phyloP scores from a whole-genome alignment of 2,113 vertebrate species.

The Jaculus jaculus region DNA sequence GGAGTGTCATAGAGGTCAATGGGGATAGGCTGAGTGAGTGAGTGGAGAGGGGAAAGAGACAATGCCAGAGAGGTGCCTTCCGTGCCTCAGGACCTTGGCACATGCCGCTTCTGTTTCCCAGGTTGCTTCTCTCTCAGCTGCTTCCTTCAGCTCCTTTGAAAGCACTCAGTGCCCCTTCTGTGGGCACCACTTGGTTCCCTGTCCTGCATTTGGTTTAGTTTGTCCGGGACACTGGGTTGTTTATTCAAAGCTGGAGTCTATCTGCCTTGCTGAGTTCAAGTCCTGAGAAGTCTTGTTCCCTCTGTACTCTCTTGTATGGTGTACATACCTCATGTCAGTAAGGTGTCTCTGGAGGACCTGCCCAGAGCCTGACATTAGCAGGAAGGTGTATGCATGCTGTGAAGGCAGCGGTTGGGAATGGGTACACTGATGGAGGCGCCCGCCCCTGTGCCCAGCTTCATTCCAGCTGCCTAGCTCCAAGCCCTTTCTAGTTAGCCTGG shows the following conservation, averaged over 20 bases:
- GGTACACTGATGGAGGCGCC: neutral
- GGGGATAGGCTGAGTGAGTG: neutral
- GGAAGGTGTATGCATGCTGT: neutral
- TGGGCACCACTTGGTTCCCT: neutral
- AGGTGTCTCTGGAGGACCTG: neutral
- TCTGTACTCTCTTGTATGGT: neutral
- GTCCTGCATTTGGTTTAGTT: neutral
- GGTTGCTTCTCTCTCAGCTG: neutral
- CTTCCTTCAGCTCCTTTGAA: neutral
- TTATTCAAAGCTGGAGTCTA: neutral
- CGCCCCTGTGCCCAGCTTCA: neutral
- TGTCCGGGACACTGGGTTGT: neutral
- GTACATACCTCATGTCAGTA: neutral
- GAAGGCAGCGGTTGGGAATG: neutral
- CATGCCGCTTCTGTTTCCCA: too few relatives aligned
- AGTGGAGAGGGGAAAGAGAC: neutral
- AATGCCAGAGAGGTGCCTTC: neutral
- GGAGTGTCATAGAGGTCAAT: neutral
- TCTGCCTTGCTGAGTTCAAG: neutral
- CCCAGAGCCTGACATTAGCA: neutral
- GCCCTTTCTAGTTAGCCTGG: slow-evolving; percentile 5
- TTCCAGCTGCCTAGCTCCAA: neutral
- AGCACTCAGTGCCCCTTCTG: neutral
- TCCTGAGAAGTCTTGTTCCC: neutral
- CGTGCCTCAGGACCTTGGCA: slow-evolving; percentile 22